phyloP scores from a whole-genome alignment of 2,888 invertebrate species.

The Drosophila dives region DNA sequence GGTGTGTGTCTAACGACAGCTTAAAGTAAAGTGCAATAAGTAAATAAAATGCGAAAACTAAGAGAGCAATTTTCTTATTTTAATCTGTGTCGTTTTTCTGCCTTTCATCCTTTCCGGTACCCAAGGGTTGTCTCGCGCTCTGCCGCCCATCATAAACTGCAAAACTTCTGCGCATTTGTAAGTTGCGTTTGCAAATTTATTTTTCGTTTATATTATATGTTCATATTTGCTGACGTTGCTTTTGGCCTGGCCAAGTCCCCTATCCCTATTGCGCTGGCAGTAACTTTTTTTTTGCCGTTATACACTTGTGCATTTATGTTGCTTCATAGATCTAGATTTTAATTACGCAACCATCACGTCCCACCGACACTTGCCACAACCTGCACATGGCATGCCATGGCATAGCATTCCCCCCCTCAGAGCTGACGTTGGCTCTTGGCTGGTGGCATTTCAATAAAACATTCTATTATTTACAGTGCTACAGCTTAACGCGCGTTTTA shows the following conservation, averaged over 20 bases:
- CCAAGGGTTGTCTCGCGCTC: slow-evolving; percentile 22
- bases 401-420: slow-evolving; percentile 1
- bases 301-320: slow-evolving; percentile 47
- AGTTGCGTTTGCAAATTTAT: slow-evolving; percentile 68
- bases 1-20: slow-evolving; percentile 11
- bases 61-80: slow-evolving; percentile 35
- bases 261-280: neutral
- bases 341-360: slow-evolving; percentile 56
- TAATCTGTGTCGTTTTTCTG: slow-evolving; percentile 12
- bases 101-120: slow-evolving; percentile 5
- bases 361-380: slow-evolving; percentile 18
- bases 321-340: slow-evolving; percentile 66
- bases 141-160: slow-evolving; percentile 16
- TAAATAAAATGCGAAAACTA: slow-evolving; percentile 55
- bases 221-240: slow-evolving; percentile 34
- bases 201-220: slow-evolving; percentile 67
- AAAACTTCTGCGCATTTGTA: slow-evolving; percentile 42
- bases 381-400: neutral
- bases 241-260: slow-evolving; percentile 14
- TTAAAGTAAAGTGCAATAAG: slow-evolving; percentile 45
- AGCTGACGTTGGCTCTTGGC: slow-evolving; percentile 36
- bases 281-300: slow-evolving; percentile 24
- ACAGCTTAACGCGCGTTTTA: slow-evolving; percentile 73
- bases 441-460: slow-evolving; percentile 65
- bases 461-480: slow-evolving; percentile 71